Percentiles rank a stretch among this genome's conserved stretches.
These are phyloP conservation scores for Eledona agricola DNA, from an alignment of 2,888 invertebrate species.

Conservation along the genomic window DNA sequence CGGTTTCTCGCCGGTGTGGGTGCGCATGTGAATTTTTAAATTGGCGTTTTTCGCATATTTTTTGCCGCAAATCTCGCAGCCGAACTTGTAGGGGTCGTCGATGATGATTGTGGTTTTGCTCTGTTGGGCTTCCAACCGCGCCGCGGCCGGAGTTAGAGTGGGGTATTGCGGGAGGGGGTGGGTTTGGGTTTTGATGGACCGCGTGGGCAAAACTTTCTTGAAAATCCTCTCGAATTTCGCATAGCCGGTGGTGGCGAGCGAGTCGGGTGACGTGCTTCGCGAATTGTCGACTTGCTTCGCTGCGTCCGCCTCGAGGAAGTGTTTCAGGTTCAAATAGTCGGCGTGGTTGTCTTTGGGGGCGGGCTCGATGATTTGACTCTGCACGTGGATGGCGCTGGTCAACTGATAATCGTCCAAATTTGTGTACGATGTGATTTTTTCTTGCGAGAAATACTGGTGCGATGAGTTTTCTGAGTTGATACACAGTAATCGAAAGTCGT, in stretches of 20 bases:
- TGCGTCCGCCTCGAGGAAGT: conserved; percentile 18
- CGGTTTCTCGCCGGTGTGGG: conserved; percentile 44
- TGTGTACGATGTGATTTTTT: conserved; percentile 31
- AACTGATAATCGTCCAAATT: conserved; percentile 33
- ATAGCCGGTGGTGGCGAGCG: conserved; percentile 37
- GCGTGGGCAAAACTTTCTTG: conserved; percentile 30
- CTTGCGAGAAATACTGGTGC: conserved; percentile 26
- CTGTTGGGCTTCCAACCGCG: conserved; percentile 35
- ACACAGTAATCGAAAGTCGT: conserved; percentile 33
- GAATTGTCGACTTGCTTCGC: conserved; percentile 19
- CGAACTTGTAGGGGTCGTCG: conserved; percentile 39
- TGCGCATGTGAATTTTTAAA: conserved; percentile 51
- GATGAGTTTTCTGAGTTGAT: conserved; percentile 30
- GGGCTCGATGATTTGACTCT: conserved; percentile 13
- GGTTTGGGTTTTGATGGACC: conserved; percentile 38
- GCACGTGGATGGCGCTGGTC: conserved; percentile 11
- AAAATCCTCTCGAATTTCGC: conserved; percentile 27
- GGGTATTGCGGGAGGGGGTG: conserved; percentile 39
- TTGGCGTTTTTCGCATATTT: conserved; percentile 51
- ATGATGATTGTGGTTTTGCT: conserved; percentile 37
- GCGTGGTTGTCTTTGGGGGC: conserved; percentile 1
- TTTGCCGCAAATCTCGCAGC: conserved; percentile 48
- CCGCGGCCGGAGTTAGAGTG: conserved; percentile 36
- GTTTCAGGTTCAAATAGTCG: conserved; percentile 24
- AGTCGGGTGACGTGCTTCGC: conserved; percentile 30